A percentile compares a stretch with the other conserved stretches of the same genome.
Evolutionary conservation across 2,113 vertebrate species (phyloP).

Genomic region (Polypterus senegalus): DNA sequence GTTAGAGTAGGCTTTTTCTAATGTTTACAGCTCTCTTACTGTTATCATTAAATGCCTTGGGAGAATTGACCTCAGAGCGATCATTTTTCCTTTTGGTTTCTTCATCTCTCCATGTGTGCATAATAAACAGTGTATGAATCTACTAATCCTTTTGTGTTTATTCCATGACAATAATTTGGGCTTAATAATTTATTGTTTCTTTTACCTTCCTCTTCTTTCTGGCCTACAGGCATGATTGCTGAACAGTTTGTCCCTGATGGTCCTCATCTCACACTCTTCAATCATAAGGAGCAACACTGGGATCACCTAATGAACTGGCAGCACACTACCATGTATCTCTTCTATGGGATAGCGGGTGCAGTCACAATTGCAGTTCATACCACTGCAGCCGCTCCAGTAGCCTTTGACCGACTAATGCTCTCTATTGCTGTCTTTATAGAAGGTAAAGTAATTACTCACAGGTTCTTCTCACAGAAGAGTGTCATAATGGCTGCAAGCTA

Average conservation of each 20-base stretch:
- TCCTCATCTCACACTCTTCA: conserved; percentile 63
- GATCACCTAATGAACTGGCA: conserved; percentile 76
- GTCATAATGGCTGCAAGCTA: background rate
- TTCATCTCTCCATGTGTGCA: too few relatives aligned
- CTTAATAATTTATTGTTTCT: too few relatives aligned
- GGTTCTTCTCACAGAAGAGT: background rate
- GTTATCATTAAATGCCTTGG: too few relatives aligned
- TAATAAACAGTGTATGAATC: too few relatives aligned
- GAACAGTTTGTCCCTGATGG: conserved; percentile 70
- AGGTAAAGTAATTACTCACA: conserved; percentile 42
- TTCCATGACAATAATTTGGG: too few relatives aligned
- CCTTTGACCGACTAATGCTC: conserved; percentile 68
- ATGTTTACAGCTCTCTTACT: too few relatives aligned
- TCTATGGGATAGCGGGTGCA: conserved; percentile 67
- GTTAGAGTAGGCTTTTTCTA: too few relatives aligned
- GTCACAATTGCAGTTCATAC: conserved; percentile 60
- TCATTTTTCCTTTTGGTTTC: too few relatives aligned
- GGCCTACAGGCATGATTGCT: conserved; percentile 61
- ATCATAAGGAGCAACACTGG: conserved; percentile 66
- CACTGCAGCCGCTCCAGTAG: conserved; percentile 52
- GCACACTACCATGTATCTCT: conserved; percentile 87
- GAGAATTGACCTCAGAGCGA: too few relatives aligned
- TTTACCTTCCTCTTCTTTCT: background rate
- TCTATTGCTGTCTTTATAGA: conserved; percentile 78
- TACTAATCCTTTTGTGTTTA: too few relatives aligned